A percentile compares a stretch with the other conserved stretches of the same genome.
Evolutionary conservation across 2,797 vertebrate species (phyloP).

Genomic region (Limnodromus scolopaceus): DNA sequence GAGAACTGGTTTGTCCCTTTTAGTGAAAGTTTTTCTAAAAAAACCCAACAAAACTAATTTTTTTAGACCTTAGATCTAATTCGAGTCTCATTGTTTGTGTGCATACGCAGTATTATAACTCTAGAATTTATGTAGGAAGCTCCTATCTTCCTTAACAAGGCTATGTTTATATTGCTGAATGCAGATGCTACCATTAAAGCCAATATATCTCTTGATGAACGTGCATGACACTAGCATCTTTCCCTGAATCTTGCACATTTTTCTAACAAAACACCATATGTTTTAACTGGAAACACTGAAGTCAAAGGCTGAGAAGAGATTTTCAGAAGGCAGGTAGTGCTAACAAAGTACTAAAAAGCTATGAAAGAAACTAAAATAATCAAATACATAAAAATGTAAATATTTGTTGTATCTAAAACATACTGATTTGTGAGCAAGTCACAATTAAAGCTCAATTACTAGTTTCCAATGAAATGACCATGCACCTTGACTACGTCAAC

Average conservation of each 20-base stretch:
- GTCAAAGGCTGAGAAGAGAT: slow-evolving; percentile 60
- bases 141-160: background rate
- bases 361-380: slow-evolving; percentile 60
- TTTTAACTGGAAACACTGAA: slow-evolving; percentile 61
- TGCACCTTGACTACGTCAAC: slow-evolving; percentile 22
- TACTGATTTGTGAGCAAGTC: slow-evolving; percentile 67
- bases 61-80: background rate
- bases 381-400: slow-evolving; percentile 67
- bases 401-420: slow-evolving; percentile 66
- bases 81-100: background rate
- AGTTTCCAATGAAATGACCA: slow-evolving; percentile 46
- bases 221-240: slow-evolving; percentile 51
- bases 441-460: slow-evolving; percentile 76
- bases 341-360: slow-evolving; percentile 71
- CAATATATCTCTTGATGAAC: slow-evolving; percentile 21
- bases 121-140: slow-evolving; percentile 5
- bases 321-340: slow-evolving; percentile 69
- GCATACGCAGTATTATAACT: background rate
- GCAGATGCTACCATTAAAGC: slow-evolving; percentile 67
- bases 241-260: slow-evolving; percentile 72
- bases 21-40: background rate
- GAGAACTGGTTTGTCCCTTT: background rate
- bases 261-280: slow-evolving; percentile 53
- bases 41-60: background rate
- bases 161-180: slow-evolving; percentile 65